These are phyloP conservation scores for Thereva unica DNA, from an alignment of 2,888 invertebrate genomes.

Conservation along the genomic window DNA sequence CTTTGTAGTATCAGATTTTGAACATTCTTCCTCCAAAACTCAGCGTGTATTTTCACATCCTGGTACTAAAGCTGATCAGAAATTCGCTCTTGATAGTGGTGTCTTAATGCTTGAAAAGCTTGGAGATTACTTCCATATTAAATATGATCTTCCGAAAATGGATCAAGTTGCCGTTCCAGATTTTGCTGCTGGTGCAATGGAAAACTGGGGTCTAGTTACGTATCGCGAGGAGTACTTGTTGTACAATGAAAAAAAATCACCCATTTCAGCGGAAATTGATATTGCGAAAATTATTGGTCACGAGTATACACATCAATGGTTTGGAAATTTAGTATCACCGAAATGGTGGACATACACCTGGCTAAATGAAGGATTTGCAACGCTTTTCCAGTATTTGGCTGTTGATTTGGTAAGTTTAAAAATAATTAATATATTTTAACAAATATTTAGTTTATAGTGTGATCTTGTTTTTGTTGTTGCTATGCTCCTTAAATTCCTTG, in stretches of 20 bases:
- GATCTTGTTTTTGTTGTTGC: no score
- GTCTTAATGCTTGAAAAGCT: conserved; percentile 70
- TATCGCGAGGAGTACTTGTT: conserved; percentile 54
- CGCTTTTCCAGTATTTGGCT: conserved; percentile 50
- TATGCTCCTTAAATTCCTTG: no score
- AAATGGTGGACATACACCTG: conserved; percentile 73
- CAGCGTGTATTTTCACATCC: conserved; percentile 40
- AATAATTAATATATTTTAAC: no score
- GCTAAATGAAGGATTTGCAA: conserved; percentile 75
- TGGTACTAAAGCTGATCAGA: conserved; percentile 52
- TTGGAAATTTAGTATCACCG: conserved; percentile 73
- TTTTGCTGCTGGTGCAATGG: conserved; percentile 86
- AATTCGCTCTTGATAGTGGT: conserved; percentile 74
- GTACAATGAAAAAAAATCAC: conserved; percentile 50
- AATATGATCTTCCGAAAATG: conserved; percentile 77
- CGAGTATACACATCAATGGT: conserved; percentile 76
- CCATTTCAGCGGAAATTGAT: conserved; percentile 51
- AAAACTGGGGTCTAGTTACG: conserved; percentile 90
- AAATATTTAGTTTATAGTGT: no score
- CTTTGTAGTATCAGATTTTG: conserved; percentile 70
- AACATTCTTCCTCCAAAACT: conserved; percentile 44
- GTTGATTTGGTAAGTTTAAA: conserved; percentile 48
- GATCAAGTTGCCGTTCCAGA: conserved; percentile 89
- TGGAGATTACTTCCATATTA: conserved; percentile 72
- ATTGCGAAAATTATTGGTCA: conserved; percentile 64